These are phyloP conservation scores for Poecilia picta DNA, from an alignment of 2,797 vertebrate genomes.

Conservation along the genomic window DNA sequence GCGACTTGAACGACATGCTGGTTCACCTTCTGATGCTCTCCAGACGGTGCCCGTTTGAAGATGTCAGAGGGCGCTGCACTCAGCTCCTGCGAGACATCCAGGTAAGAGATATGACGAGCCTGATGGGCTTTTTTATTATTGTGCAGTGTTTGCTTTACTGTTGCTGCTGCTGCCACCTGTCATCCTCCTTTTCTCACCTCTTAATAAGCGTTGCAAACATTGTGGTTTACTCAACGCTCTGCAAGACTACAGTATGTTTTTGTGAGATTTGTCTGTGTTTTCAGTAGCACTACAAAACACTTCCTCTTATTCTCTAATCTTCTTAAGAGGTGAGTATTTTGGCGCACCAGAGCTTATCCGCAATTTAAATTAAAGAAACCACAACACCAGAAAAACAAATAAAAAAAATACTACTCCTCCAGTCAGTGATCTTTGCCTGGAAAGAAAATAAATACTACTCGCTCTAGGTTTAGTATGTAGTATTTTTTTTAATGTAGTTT, in stretches of 20 bases:
- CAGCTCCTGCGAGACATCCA: slow-evolving; percentile 86
- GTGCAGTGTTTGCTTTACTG: slow-evolving; percentile 27
- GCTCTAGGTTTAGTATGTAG: background rate
- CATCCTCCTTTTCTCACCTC: slow-evolving; percentile 46
- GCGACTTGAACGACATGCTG: slow-evolving; percentile 85
- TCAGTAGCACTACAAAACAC: background rate
- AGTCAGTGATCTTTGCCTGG: background rate
- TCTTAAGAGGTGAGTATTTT: background rate
- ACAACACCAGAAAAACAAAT: background rate
- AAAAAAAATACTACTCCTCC: background rate
- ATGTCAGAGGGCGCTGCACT: slow-evolving; percentile 85
- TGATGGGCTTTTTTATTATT: background rate
- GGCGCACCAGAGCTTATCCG: background rate
- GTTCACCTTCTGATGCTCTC: slow-evolving; percentile 93
- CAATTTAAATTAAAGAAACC: background rate
- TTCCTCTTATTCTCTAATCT: background rate
- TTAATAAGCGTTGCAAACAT: slow-evolving; percentile 58
- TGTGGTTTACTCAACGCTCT: slow-evolving; percentile 24
- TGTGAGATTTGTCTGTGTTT: background rate
- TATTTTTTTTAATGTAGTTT: background rate
- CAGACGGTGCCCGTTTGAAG: slow-evolving; percentile 89
- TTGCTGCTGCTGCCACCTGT: slow-evolving; percentile 42
- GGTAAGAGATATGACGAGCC: slow-evolving; percentile 78
- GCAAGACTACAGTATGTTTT: slow-evolving; percentile 14
- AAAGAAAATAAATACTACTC: background rate